Conservation (phyloP, 2,113 vertebrate genomes). For the Crotalus viridis region DNA sequence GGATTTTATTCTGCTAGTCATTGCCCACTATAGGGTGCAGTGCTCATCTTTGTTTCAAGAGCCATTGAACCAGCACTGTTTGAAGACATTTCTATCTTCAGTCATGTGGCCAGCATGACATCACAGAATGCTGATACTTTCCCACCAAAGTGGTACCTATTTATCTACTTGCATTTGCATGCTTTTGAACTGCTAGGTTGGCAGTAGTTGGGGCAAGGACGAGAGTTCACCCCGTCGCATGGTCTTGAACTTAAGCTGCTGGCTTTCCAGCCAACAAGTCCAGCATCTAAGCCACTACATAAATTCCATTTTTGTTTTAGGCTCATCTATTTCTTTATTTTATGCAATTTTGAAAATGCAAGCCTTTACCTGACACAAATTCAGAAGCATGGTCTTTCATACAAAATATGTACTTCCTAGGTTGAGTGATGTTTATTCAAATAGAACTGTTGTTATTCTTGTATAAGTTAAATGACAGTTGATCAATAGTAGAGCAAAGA, state of each 20-base stretch:
- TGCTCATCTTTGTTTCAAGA: no score
- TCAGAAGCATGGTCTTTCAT: not conserved
- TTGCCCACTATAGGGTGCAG: no score
- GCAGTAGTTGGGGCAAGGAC: not conserved
- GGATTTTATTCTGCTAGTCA: no score
- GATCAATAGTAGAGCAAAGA: not conserved
- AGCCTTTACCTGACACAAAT: not conserved
- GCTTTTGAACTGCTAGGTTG: not conserved
- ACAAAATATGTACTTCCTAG: not conserved
- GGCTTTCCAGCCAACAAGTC: not conserved
- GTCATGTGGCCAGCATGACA: no score
- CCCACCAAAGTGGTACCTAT: no score
- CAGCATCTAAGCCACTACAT: not conserved
- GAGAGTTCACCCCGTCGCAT: not conserved
- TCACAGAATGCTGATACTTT: no score
- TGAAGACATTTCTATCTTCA: no score
- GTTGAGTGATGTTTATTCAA: not conserved
- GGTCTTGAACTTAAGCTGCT: not conserved
- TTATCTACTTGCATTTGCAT: not conserved
- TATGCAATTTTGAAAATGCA: not conserved
- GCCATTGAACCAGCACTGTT: no score
- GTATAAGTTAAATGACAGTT: not conserved
- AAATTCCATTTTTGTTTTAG: not conserved
- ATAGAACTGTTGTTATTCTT: not conserved
- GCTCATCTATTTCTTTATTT: not conserved